phyloP scores from a whole-genome alignment of 35 echinoderm and acorn worm genomes.

The Eucidaris tribuloides region DNA sequence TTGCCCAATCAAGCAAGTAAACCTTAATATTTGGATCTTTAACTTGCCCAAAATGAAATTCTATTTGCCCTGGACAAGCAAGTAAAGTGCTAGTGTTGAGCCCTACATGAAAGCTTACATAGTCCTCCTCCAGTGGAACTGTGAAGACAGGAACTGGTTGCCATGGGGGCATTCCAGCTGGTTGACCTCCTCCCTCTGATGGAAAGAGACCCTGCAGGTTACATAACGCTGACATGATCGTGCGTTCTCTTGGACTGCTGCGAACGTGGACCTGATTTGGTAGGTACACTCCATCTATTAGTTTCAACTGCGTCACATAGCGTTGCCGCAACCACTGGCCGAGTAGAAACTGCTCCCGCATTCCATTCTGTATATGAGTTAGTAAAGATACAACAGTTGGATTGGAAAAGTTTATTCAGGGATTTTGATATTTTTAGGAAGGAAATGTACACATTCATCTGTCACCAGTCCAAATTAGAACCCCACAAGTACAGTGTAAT shows the following conservation, averaged over 20 bases:
- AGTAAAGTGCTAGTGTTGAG: too few species aligned
- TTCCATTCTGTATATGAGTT: conserved; percentile 53
- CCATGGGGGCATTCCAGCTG: conserved; percentile 44
- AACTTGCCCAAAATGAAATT: too few species aligned
- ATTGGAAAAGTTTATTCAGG: not conserved
- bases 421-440: not conserved
- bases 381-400: not conserved
- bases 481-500: not conserved
- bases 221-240: conserved; percentile 88
- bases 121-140: conserved; percentile 33
- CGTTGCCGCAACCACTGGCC: conserved; percentile 70
- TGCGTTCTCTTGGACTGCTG: conserved; percentile 68
- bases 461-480: not conserved
- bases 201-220: conserved; percentile 73
- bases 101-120: conserved; percentile 77
- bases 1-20: too few species aligned
- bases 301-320: conserved; percentile 26
- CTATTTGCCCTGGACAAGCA: too few species aligned
- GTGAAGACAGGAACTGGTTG: conserved; percentile 87
- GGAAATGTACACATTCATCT: too few species aligned
- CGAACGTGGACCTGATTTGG: conserved; percentile 52
- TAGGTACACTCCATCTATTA: conserved; percentile 49
- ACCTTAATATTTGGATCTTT: too few species aligned
- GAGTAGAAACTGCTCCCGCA: conserved; percentile 71
- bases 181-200: not conserved